Conservation (phyloP, 53 echinoderm and acorn worm genomes). For the Holothuria leucospilota region DNA sequence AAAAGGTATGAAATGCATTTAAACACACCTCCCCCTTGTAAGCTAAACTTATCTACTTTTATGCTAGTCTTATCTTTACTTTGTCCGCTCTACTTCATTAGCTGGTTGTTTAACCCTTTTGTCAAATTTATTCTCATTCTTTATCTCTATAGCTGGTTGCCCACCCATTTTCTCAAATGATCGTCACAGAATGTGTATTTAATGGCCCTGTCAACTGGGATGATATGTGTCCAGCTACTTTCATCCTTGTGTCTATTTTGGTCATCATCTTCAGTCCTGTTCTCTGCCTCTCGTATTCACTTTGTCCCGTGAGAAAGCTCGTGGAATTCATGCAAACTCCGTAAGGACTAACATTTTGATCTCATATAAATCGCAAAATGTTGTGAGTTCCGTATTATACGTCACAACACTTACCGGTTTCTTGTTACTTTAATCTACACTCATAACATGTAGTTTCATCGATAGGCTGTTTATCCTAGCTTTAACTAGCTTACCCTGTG, state of each 20-base stretch:
- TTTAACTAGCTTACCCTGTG: no score
- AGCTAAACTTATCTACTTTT: no score
- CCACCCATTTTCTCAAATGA: slow-evolving; percentile 41
- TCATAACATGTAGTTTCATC: no score
- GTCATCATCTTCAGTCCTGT: slow-evolving; percentile 28
- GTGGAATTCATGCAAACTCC: slow-evolving; percentile 48
- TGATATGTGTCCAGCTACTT: neutral
- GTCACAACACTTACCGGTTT: no score
- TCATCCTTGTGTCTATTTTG: slow-evolving; percentile 3
- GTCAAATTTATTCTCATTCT: neutral
- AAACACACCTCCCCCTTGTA: no score
- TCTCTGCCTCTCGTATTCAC: slow-evolving; percentile 37
- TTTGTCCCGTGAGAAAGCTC: slow-evolving; percentile 41
- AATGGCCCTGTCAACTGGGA: slow-evolving; percentile 36
- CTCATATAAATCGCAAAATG: no score
- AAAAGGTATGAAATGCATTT: neutral
- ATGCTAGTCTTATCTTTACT: no score
- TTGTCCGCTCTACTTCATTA: no score
- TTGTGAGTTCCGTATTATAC: no score
- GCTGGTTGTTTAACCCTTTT: neutral
- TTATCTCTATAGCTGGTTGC: slow-evolving; percentile 3
- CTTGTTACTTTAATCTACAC: no score
- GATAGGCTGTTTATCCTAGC: no score
- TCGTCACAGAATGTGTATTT: slow-evolving; percentile 20
- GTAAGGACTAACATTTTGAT: neutral